These are phyloP conservation scores for Zootermopsis nevadensis DNA, from an alignment of 2,888 invertebrate species.

Conservation along the genomic window DNA sequence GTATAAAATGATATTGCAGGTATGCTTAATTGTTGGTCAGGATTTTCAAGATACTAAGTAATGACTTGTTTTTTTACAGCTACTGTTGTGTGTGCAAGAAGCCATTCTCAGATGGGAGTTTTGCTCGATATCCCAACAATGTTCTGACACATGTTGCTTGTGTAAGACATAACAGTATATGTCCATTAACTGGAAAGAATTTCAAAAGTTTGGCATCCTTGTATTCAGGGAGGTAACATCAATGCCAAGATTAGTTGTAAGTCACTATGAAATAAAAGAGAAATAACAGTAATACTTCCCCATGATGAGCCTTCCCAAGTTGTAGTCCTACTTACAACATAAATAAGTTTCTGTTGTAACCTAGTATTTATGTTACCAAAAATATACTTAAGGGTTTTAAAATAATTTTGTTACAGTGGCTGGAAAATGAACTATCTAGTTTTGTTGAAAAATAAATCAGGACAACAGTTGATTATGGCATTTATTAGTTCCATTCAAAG, in stretches of 20 bases:
- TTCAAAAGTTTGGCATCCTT: conserved; percentile 23
- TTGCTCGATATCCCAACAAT: conserved; percentile 63
- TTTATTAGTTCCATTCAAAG: no score
- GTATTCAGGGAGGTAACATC: conserved; percentile 14
- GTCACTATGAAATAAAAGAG: background rate
- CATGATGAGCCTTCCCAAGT: background rate
- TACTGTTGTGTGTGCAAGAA: conserved; percentile 62
- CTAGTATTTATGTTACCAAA: conserved; percentile 19
- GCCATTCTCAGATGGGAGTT: conserved; percentile 61
- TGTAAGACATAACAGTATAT: conserved; percentile 54
- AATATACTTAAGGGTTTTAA: background rate
- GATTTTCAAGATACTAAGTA: no score
- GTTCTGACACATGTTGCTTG: conserved; percentile 62
- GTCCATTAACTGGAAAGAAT: conserved; percentile 55
- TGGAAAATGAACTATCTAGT: conserved; percentile 3
- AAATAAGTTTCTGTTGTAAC: background rate
- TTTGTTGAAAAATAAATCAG: conserved; percentile 28
- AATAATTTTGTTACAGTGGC: background rate
- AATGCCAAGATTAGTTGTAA: background rate
- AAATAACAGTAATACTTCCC: background rate
- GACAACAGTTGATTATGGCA: background rate
- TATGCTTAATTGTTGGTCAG: no score
- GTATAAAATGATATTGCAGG: no score
- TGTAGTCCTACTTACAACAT: background rate
- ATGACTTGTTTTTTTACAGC: conserved; percentile 57